phyloP scores from a whole-genome alignment of 2,797 vertebrate genomes.

The Leptodactylus fallax region DNA sequence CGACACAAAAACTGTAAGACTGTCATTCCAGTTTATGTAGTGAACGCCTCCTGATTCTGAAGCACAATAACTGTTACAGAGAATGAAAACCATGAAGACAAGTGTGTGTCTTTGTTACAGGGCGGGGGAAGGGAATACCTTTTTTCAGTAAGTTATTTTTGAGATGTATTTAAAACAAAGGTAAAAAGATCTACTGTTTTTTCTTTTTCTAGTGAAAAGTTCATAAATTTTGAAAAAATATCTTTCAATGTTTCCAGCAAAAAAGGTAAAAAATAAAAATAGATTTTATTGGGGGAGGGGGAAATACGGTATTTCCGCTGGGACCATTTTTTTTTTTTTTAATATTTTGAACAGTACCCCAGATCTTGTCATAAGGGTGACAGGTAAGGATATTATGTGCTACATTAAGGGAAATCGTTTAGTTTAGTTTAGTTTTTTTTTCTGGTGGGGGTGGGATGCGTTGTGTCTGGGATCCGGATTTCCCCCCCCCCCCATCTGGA shows the following conservation, averaged over 20 bases:
- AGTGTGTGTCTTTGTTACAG: conserved; percentile 61
- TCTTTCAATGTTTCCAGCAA: conserved; percentile 4
- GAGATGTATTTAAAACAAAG: conserved; percentile 59
- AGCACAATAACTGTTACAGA: conserved; percentile 63
- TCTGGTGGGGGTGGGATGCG: too few species aligned
- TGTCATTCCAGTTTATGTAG: conserved; percentile 13
- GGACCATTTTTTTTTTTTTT: not conserved
- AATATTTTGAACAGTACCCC: not conserved
- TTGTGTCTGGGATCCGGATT: not conserved
- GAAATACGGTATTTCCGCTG: not conserved
- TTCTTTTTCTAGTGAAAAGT: conserved; percentile 23
- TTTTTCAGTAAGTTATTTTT: conserved; percentile 63
- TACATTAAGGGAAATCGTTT: too few species aligned
- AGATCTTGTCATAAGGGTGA: not conserved
- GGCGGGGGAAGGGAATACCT: conserved; percentile 52
- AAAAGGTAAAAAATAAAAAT: too few species aligned
- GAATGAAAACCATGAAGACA: conserved; percentile 34
- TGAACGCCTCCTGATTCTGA: conserved; percentile 38
- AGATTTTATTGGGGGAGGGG: not conserved
- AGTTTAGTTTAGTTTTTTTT: too few species aligned
- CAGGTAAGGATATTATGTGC: too few species aligned
- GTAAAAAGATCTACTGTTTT: not conserved
- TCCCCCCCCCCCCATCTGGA: not conserved
- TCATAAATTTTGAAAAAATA: conserved; percentile 13
- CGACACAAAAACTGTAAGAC: conserved; percentile 8